Evolutionary conservation across 1,140 invertebrate species (phyloP).

Genomic region (Doryteuthis pealeii): DNA sequence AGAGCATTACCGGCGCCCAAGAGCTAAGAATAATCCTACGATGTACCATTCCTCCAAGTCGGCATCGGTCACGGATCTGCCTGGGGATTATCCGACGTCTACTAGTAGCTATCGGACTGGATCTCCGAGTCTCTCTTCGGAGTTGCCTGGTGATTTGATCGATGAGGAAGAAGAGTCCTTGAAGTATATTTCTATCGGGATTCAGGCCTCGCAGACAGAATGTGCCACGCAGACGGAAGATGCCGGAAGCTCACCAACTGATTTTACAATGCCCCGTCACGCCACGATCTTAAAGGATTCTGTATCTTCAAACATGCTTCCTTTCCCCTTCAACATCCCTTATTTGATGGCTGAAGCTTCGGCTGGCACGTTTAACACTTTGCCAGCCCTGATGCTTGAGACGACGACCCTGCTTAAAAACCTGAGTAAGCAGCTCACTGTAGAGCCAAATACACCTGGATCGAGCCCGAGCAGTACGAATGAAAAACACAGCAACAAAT

Average conservation of each 20-base stretch:
- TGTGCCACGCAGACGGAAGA: background rate
- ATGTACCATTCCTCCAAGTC: background rate
- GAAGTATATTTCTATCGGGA: background rate
- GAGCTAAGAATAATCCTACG: too few relatives aligned
- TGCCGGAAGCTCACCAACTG: background rate
- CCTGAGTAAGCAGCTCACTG: constrained; percentile 31
- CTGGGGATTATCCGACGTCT: background rate
- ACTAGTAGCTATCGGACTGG: background rate
- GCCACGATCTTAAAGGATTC: background rate
- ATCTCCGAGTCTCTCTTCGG: background rate
- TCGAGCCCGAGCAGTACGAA: background rate
- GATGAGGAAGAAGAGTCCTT: background rate
- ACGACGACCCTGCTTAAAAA: constrained; percentile 34
- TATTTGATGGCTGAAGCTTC: background rate
- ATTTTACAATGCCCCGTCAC: background rate
- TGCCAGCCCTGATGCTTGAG: constrained; percentile 39
- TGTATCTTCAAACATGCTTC: background rate
- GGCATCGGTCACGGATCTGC: background rate
- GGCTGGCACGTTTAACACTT: background rate
- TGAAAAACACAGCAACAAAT: background rate
- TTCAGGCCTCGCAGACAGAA: background rate
- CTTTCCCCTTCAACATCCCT: background rate
- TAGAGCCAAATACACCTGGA: background rate
- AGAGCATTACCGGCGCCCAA: too few relatives aligned
- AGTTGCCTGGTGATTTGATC: background rate